A percentile compares a stretch with the other conserved stretches of the same genome.
phyloP scores from a whole-genome alignment of 2,888 invertebrate species.

The Ectobius pallidus region DNA sequence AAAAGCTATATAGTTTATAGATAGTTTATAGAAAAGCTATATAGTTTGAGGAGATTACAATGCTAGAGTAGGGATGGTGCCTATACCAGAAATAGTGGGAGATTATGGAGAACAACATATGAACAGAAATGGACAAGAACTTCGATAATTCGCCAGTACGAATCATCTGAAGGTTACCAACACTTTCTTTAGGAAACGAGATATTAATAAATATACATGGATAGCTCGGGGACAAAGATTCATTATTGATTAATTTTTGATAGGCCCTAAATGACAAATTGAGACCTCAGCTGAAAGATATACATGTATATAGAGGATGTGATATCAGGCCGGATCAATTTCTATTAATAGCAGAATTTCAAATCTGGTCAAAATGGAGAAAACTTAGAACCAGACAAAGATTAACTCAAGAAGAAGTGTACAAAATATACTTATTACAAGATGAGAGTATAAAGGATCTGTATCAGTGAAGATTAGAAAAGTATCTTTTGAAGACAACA shows the following conservation, averaged over 20 bases:
- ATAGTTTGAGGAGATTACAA: background rate
- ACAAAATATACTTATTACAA: too few relatives aligned
- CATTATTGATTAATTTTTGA: background rate
- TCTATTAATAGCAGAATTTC: background rate
- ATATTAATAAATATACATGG: background rate
- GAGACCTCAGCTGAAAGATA: background rate
- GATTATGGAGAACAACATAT: background rate
- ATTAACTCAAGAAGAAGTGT: too few relatives aligned
- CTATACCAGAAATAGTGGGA: background rate
- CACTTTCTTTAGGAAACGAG: background rate
- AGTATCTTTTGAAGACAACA: too few relatives aligned
- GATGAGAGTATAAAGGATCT: too few relatives aligned
- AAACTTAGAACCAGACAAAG: too few relatives aligned
- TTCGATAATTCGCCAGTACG: background rate
- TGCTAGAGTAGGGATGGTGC: background rate
- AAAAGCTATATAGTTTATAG: too few relatives aligned
- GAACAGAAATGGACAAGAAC: background rate
- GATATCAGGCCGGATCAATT: background rate
- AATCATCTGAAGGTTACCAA: background rate
- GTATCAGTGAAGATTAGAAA: too few relatives aligned
- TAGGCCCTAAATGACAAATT: conserved; percentile 1
- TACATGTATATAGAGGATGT: background rate
- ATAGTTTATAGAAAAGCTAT: too few relatives aligned
- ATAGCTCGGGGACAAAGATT: background rate
- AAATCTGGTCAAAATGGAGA: too few relatives aligned